Conservation (phyloP, 1,140 invertebrate genomes). For the Brachionus rotundiformis region DNA sequence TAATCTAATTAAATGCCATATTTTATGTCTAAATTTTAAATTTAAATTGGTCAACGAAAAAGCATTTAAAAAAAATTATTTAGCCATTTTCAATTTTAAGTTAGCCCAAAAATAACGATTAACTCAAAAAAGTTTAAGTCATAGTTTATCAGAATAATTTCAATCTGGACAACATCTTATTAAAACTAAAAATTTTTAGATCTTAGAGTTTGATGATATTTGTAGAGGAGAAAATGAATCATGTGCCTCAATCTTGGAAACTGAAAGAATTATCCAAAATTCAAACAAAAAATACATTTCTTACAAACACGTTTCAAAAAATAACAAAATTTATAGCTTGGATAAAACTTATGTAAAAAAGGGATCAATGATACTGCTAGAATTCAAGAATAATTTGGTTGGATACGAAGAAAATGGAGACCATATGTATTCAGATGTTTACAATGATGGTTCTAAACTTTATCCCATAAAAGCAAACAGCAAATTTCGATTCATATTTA, state of each 20-base stretch:
- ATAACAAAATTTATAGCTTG: neutral
- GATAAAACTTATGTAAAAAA: neutral
- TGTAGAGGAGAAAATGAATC: neutral
- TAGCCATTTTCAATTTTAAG: too few species aligned
- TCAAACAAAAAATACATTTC: neutral
- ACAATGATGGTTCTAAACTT: neutral
- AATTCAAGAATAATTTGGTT: neutral
- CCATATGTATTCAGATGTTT: neutral
- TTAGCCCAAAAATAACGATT: too few species aligned
- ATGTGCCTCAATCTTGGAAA: neutral
- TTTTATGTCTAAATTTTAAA: too few species aligned
- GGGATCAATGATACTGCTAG: neutral
- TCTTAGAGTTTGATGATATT: neutral
- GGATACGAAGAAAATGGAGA: slow-evolving; percentile 4
- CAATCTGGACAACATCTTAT: too few species aligned
- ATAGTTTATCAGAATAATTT: too few species aligned
- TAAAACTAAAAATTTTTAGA: slow-evolving; percentile 19
- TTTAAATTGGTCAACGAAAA: too few species aligned
- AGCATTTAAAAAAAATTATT: too few species aligned
- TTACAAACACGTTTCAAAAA: neutral
- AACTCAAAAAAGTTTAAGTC: too few species aligned
- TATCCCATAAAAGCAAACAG: neutral
- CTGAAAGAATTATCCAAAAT: neutral
- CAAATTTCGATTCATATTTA: neutral
- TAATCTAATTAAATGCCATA: too few species aligned